Percentiles rank a stretch among this genome's conserved stretches.
phyloP scores from a whole-genome alignment of 2,797 vertebrate species.

The Dendrocincla fuliginosa region DNA sequence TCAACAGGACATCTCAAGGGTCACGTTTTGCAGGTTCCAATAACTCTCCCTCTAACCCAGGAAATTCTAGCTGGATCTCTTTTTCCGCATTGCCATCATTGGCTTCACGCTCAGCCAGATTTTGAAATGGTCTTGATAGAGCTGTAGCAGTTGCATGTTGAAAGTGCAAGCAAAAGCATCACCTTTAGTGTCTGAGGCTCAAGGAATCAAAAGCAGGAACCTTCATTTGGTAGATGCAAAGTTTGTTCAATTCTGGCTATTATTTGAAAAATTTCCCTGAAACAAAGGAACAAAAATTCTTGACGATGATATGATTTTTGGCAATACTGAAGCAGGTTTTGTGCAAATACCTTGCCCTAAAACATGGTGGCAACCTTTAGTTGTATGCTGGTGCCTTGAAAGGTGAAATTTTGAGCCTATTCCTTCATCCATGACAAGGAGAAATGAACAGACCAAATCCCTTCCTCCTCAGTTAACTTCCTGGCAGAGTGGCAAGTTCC shows the following conservation, averaged over 20 bases:
- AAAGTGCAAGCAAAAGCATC: background rate
- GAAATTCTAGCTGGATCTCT: background rate
- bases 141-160: background rate
- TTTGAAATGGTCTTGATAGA: background rate
- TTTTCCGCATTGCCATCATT: background rate
- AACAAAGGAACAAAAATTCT: background rate
- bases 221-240: background rate
- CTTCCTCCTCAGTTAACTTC: background rate
- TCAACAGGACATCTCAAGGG: background rate
- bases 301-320: background rate
- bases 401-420: background rate
- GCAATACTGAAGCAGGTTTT: background rate
- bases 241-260: background rate
- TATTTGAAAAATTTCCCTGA: background rate
- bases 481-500: background rate
- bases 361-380: background rate
- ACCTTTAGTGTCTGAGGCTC: background rate
- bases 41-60: background rate
- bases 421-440: background rate
- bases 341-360: background rate
- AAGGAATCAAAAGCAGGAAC: background rate
- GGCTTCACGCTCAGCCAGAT: background rate
- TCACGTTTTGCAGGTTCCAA: background rate
- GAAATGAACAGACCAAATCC: background rate
- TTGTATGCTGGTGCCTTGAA: background rate